Conservation (phyloP, 2,888 invertebrate species). For the Himalopsyche japonica region DNA sequence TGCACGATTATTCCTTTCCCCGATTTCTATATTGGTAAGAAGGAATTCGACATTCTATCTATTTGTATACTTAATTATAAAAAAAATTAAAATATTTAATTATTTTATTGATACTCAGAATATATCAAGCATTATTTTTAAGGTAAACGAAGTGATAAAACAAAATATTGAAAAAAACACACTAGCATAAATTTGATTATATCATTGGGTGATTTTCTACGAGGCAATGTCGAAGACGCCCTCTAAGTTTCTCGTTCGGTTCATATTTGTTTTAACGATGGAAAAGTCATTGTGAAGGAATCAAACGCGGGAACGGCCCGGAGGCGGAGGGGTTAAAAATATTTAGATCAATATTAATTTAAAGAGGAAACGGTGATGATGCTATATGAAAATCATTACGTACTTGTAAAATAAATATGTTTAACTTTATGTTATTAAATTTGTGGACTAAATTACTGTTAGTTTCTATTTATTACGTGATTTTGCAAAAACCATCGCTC, state of each 20-base stretch:
- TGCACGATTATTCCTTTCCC: background rate
- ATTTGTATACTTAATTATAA: background rate
- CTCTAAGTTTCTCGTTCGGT: background rate
- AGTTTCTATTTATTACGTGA: constrained; percentile 13
- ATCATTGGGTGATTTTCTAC: background rate
- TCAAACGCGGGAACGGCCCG: background rate
- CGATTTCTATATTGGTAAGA: background rate
- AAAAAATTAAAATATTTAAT: background rate
- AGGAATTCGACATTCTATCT: background rate
- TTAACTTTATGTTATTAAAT: constrained; percentile 31
- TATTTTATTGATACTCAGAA: background rate
- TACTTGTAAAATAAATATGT: constrained; percentile 29
- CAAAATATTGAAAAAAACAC: background rate
- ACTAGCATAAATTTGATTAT: background rate
- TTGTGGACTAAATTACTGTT: constrained; percentile 23
- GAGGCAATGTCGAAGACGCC: background rate
- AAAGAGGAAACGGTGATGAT: background rate
- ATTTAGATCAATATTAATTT: background rate
- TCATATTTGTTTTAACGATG: background rate
- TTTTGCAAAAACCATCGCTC: constrained; percentile 28
- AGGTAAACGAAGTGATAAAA: background rate
- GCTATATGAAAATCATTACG: constrained; percentile 21
- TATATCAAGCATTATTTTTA: constrained; percentile 2
- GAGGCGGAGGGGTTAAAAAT: background rate
- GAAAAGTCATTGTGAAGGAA: background rate